Evolutionary conservation across 2,888 invertebrate genomes (phyloP).

Genomic region (Amorpha juglandis): DNA sequence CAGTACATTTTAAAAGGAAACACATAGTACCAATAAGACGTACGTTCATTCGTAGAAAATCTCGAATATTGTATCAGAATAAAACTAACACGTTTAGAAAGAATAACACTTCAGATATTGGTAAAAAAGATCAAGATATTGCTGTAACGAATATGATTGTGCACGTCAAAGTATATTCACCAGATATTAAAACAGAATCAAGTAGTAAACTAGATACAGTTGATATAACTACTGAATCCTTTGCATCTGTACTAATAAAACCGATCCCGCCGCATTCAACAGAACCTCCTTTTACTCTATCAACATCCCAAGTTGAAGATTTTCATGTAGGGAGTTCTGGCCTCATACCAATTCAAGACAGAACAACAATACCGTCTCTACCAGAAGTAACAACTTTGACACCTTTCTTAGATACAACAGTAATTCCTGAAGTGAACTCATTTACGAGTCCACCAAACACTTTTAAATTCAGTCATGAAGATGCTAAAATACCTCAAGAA

Average conservation of each 20-base stretch:
- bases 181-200: constrained; percentile 43
- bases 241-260: constrained; percentile 36
- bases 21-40: constrained; percentile 51
- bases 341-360: constrained; percentile 56
- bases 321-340: constrained; percentile 75
- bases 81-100: constrained; percentile 31
- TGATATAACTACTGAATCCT: constrained; percentile 39
- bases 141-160: constrained; percentile 84
- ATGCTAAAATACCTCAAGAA: constrained; percentile 70
- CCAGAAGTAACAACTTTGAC: constrained; percentile 47
- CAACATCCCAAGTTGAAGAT: constrained; percentile 68
- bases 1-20: constrained; percentile 69
- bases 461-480: constrained; percentile 69
- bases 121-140: constrained; percentile 37
- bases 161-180: constrained; percentile 86
- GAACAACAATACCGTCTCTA: constrained; percentile 39
- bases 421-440: constrained; percentile 49
- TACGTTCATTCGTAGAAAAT: constrained; percentile 52
- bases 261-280: constrained; percentile 43
- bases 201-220: constrained; percentile 28
- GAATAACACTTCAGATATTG: constrained; percentile 28
- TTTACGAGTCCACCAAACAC: constrained; percentile 58
- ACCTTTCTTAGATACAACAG: constrained; percentile 52
- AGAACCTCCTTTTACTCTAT: constrained; percentile 53
- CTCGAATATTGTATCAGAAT: constrained; percentile 40